Evolutionary conservation across 2,113 vertebrate species (phyloP), one percentile per base, ranked within the genome.

Genomic region (Noctilio leporinus): DNA sequence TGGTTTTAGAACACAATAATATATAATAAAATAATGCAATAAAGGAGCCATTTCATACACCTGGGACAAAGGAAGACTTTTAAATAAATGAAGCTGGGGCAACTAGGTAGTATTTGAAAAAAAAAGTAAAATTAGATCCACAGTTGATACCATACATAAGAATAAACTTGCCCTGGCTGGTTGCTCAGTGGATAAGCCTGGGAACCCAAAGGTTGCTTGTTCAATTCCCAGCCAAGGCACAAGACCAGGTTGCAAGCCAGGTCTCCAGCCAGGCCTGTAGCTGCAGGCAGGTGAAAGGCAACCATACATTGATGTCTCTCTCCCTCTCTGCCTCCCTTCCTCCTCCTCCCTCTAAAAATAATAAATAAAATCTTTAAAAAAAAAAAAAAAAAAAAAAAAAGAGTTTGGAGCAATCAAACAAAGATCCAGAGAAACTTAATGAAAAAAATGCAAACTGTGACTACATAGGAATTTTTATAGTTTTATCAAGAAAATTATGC

Each of bases 211-310:
- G 57, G 10, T 59, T 11, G 28, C 26, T 4, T 3, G 57, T 59
- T 28, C 12, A 11, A 59, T 59, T 11, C 57, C 57, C 57, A 59
- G 57, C 28, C 57, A 59, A 26, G 57, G 57, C 57, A 59, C 26
- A 59, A 28, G 57, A 10, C 57, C 28, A 26, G 57, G 26, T 59
- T 4, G 24, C 4, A 10, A 26, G 24, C 57, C 24, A 59, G 57
- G 57, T 59, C 57, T 10, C 57, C 57, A 59, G 26, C 12, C 1
- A 26, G 26, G n/a, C n/a, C n/a, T n/a, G n/a, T n/a, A n/a, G n/a
- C n/a, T n/a, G n/a, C n/a, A 12, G 26, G 57, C 4, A 1, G 0
- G 4, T 4, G 3, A 59, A 10, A 8, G 57, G 57, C 57, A 59
- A 59, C 57, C 57, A 59, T 26, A 59, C 57, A 59, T 5, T 30